Evolutionary conservation across 2,888 invertebrate species (phyloP).

Genomic region (Melanostoma mellinum): DNA sequence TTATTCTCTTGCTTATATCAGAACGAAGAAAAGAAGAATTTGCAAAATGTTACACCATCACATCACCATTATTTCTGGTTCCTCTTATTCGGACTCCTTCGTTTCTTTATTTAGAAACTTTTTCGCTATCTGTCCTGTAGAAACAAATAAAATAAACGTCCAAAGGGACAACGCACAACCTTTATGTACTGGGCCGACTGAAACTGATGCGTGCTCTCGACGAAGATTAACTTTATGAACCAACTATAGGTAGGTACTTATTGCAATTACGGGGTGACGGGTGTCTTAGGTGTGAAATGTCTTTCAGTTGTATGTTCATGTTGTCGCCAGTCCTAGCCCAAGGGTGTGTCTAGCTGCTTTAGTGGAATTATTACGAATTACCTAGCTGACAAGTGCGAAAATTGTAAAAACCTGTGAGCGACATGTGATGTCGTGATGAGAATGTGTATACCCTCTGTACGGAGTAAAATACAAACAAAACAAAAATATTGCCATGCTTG

Average conservation of each 20-base stretch:
- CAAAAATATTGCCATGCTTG: not conserved
- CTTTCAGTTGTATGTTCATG: slow-evolving; percentile 35
- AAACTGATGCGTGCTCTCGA: slow-evolving; percentile 27
- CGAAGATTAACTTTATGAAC: slow-evolving; percentile 52
- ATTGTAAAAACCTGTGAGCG: slow-evolving; percentile 37
- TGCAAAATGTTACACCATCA: no score
- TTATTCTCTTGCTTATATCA: no score
- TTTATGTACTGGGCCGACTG: slow-evolving; percentile 24
- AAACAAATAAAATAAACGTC: slow-evolving; percentile 20
- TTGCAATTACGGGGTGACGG: slow-evolving; percentile 59
- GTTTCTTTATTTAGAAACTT: no score
- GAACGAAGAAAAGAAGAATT: no score
- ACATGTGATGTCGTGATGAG: slow-evolving; percentile 30
- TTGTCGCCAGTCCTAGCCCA: slow-evolving; percentile 61
- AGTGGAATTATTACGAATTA: slow-evolving; percentile 69
- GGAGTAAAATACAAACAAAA: not conserved
- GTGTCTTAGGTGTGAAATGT: slow-evolving; percentile 31
- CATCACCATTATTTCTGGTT: no score
- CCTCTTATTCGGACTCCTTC: no score
- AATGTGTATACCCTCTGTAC: slow-evolving; percentile 8
- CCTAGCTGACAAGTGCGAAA: slow-evolving; percentile 64
- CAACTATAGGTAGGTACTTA: slow-evolving; percentile 52
- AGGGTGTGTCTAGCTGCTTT: slow-evolving; percentile 57
- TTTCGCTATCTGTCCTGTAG: slow-evolving; percentile 9
- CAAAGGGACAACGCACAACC: slow-evolving; percentile 43